A percentile compares a stretch with the other conserved stretches of the same genome.
phyloP scores from a whole-genome alignment of 2,113 vertebrate species.

The Sphaerodactylus townsendi region DNA sequence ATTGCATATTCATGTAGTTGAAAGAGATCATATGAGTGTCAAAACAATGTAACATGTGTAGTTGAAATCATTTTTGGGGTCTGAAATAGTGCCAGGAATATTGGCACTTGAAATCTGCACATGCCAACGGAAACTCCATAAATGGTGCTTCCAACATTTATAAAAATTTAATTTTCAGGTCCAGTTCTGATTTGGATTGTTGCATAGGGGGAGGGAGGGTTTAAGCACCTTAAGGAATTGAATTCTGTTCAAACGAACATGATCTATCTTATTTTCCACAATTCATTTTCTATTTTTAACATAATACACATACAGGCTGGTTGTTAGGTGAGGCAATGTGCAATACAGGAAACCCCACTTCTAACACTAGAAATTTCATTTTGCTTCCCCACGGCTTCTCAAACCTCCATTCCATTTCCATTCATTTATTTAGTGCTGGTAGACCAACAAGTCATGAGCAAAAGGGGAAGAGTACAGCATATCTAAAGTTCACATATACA shows the following conservation, averaged over 20 bases:
- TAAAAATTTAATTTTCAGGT: too few species aligned
- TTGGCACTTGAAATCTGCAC: not conserved
- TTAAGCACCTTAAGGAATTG: not conserved
- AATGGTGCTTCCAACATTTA: not conserved
- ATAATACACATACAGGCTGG: not conserved
- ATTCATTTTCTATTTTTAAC: not conserved
- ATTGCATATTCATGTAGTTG: not conserved
- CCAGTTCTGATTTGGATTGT: too few species aligned
- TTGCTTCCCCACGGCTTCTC: not conserved
- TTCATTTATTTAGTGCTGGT: too few species aligned
- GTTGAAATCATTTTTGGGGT: not conserved
- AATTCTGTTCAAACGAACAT: not conserved
- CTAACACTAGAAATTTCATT: not conserved
- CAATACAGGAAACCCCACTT: not conserved
- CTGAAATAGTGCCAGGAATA: not conserved
- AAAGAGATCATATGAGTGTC: not conserved
- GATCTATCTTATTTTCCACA: not conserved
- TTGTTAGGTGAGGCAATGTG: not conserved
- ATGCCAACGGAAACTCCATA: not conserved
- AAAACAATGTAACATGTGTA: not conserved
- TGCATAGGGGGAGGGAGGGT: too few species aligned
- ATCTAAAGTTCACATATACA: too few species aligned
- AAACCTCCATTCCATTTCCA: too few species aligned
- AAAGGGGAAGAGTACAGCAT: too few species aligned
- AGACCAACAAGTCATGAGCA: too few species aligned